Evolutionary conservation across 2,888 invertebrate species (phyloP).

Genomic region (Myathropa florea): DNA sequence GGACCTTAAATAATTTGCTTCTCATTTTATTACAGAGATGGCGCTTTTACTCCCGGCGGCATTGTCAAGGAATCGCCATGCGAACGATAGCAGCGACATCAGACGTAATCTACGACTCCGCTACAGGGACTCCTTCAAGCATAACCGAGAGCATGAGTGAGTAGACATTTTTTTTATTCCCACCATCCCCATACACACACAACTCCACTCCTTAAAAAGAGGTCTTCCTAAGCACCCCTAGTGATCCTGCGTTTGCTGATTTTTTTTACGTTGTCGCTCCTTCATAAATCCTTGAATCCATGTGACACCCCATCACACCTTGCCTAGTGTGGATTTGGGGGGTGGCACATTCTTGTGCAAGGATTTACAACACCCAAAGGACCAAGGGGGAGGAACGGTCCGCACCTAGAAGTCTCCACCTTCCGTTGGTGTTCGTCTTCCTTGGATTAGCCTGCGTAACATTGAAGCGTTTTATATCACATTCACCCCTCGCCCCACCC

Average conservation of each 20-base stretch:
- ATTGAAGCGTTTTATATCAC: conserved; percentile 34
- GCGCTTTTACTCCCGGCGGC: conserved; percentile 91
- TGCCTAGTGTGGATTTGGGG: no score
- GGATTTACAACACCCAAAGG: neutral
- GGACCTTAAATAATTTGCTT: conserved; percentile 29
- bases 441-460: conserved; percentile 27
- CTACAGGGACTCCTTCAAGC: conserved; percentile 88
- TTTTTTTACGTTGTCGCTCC: neutral
- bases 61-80: conserved; percentile 87
- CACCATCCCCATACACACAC: no score
- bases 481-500: neutral
- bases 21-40: conserved; percentile 84
- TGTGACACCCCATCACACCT: neutral
- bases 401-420: neutral
- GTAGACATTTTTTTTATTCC: conserved; percentile 72
- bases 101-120: conserved; percentile 88
- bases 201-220: no score
- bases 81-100: conserved; percentile 90
- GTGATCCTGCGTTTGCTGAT: no score
- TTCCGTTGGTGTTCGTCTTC: neutral
- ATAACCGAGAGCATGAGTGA: conserved; percentile 80
- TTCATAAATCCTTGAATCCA: neutral
- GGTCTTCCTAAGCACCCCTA: no score
- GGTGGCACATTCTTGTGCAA: neutral
- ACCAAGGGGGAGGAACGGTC: neutral